Evolutionary conservation across 1,140 invertebrate species (phyloP), one percentile per base, ranked within the genome.

Genomic region (Magallana gigas): DNA sequence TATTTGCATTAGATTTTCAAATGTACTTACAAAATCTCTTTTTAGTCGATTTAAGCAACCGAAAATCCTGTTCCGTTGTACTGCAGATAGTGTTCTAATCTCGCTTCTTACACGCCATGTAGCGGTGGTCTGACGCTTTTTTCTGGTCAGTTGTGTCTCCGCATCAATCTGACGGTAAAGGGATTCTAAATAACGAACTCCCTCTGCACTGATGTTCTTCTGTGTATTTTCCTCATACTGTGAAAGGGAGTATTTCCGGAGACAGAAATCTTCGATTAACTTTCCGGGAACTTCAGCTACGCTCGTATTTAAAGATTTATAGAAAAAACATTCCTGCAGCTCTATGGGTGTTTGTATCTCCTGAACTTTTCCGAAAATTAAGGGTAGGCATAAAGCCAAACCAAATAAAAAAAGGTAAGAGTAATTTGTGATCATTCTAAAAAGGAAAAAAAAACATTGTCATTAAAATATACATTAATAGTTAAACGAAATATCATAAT

Each of bases 1-100:
- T 48, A 48, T 48, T 48, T 48, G 3, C 36, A 4, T 48, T 48
- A 48, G 0, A 48, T 48, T 4, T 48, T 48, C 36, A 48, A 48
- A 48, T 48, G 11, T 76, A 76, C 68, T 76, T 76, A 76, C 68
- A 29, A 29, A 76, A 29, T 76, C 68, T 76, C 68, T 23, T 76
- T 76, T 76, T 12, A 76, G 23, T 36, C 68, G 23, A 76, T 76
- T 76, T 12, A 76, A 76, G 36, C 68, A 76, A 29, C 68, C 23
- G 36, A 76, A 76, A 14, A 76, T 36, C 3, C 68, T 18, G 68
- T 76, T 76, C 8, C 68, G 68, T 29, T 76, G 68, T 29, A 8
- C 23, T 29, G 68, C 9, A 7, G 68, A 76, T 29, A 76, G 14
- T 76, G 68, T 36, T 12, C 68, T 8, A 76, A 76, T 76, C 23